Evolutionary conservation across 2,888 invertebrate genomes (phyloP).

Genomic region (Platycheirus albimanus): DNA sequence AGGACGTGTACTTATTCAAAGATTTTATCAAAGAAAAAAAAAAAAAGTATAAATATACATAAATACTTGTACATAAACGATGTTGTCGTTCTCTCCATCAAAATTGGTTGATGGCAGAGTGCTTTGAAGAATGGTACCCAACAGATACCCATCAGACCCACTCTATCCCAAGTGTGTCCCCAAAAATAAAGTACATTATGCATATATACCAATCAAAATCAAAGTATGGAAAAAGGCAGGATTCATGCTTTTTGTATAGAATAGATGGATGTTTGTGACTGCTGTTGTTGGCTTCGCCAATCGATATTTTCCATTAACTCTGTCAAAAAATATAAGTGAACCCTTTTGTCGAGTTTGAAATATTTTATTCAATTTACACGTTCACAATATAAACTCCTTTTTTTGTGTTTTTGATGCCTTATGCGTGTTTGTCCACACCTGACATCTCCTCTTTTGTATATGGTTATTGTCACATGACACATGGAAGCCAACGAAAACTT

Average conservation of each 20-base stretch:
- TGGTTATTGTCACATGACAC: conserved; percentile 17
- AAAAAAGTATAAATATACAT: too few relatives aligned
- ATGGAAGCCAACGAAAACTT: conserved; percentile 34
- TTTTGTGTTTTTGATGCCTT: background rate
- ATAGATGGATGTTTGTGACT: conserved; percentile 8
- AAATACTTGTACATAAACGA: too few relatives aligned
- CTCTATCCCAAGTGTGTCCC: background rate
- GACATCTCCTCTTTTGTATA: conserved; percentile 2
- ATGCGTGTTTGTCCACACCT: conserved; percentile 13
- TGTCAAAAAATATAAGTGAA: conserved; percentile 51
- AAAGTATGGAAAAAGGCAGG: conserved; percentile 22
- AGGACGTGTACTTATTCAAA: too few relatives aligned
- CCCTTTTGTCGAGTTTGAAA: conserved; percentile 41
- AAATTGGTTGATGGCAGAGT: background rate
- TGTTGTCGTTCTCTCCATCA: background rate
- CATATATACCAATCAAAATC: conserved; percentile 33
- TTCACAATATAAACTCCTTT: background rate
- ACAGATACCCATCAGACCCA: too few relatives aligned
- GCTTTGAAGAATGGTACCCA: background rate
- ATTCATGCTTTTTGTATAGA: conserved; percentile 11
- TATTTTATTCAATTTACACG: conserved; percentile 29
- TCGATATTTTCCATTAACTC: conserved; percentile 68
- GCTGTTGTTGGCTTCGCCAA: conserved; percentile 40
- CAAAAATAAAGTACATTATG: background rate
- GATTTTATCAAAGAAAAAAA: too few relatives aligned